These are phyloP conservation scores for Karalla daura DNA, from an alignment of 2,797 vertebrate species.

Conservation along the genomic window DNA sequence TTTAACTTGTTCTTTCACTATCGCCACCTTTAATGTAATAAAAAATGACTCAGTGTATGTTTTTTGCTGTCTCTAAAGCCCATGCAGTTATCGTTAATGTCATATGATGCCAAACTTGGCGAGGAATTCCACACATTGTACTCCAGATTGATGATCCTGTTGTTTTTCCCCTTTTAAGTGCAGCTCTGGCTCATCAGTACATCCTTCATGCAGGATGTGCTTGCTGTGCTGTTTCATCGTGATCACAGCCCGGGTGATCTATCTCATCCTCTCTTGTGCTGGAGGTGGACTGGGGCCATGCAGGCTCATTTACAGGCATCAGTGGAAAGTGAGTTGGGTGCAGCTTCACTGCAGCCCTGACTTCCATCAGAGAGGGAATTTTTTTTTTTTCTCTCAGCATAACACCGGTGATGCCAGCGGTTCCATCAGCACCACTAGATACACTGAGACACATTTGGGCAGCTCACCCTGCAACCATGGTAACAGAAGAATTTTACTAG, in stretches of 20 bases:
- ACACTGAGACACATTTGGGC: conserved; percentile 85
- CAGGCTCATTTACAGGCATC: conserved; percentile 68
- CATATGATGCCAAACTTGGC: conserved; percentile 10
- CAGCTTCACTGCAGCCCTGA: conserved; percentile 68
- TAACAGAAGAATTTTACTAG: conserved; percentile 89
- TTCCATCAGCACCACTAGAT: conserved; percentile 80
- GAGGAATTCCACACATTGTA: conserved; percentile 38
- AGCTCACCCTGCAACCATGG: conserved; percentile 90
- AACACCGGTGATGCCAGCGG: conserved; percentile 69
- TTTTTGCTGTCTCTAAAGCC: neutral
- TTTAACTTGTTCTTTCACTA: neutral
- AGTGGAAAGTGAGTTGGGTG: conserved; percentile 67
- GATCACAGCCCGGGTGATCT: conserved; percentile 56
- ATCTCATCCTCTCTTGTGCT: conserved; percentile 53
- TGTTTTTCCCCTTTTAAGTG: conserved; percentile 38
- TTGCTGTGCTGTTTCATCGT: conserved; percentile 55
- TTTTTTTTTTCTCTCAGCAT: conserved; percentile 52
- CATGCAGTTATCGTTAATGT: neutral
- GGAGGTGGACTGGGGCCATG: conserved; percentile 59
- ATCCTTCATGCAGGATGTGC: conserved; percentile 60
- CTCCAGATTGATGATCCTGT: conserved; percentile 45
- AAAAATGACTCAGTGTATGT: neutral
- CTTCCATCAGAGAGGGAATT: conserved; percentile 58
- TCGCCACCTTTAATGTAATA: neutral
- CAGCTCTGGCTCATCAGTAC: conserved; percentile 36